These are phyloP conservation scores for Manduca sexta DNA, from an alignment of 1,140 invertebrate species.

Conservation along the genomic window DNA sequence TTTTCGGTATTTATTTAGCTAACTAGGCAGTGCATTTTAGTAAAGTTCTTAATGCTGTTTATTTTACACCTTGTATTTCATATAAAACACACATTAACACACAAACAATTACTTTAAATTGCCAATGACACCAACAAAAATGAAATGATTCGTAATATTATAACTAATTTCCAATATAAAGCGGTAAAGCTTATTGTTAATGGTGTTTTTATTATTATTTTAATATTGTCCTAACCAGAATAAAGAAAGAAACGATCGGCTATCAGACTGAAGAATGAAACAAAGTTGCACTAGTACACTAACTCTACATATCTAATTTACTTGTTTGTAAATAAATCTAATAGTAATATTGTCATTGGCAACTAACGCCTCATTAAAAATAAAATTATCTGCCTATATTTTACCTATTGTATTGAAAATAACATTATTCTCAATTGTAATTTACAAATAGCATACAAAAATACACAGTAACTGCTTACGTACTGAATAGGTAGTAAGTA, in stretches of 20 bases:
- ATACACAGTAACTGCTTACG: conserved; percentile 12
- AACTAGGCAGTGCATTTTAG: too few species aligned
- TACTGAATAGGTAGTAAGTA: too few species aligned
- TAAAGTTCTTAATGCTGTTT: too few species aligned
- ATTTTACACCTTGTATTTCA: too few species aligned
- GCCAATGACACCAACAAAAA: conserved; percentile 37
- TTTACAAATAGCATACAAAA: conserved; percentile 48
- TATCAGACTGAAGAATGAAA: too few species aligned
- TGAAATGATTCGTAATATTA: not conserved
- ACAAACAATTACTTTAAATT: conserved; percentile 24
- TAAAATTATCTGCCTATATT: conserved; percentile 7
- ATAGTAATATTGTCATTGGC: conserved; percentile 49
- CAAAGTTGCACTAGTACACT: not conserved
- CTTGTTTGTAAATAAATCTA: conserved; percentile 6
- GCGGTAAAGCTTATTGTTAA: not conserved
- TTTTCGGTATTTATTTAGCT: too few species aligned
- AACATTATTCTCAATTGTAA: conserved; percentile 9
- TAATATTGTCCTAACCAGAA: too few species aligned
- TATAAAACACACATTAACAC: too few species aligned
- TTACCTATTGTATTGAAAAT: too few species aligned
- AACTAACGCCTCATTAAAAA: conserved; percentile 28
- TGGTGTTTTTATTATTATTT: not conserved
- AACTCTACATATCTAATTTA: conserved; percentile 9
- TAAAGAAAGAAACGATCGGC: too few species aligned
- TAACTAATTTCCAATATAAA: not conserved